Conservation (phyloP, 2,113 vertebrate species). For the Nycticebus coucang region DNA sequence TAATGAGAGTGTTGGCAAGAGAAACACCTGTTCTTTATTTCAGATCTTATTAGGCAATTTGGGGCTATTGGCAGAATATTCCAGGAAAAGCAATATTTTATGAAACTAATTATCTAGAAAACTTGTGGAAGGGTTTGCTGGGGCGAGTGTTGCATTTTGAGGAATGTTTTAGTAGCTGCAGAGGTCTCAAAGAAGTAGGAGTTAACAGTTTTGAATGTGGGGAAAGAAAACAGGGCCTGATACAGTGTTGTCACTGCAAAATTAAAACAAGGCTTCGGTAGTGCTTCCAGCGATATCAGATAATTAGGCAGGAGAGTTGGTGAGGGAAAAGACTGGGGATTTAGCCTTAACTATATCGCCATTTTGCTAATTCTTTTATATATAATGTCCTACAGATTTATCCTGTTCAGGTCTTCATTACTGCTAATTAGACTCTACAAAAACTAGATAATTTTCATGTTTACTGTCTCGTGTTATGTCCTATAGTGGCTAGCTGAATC, state of each 20-base stretch:
- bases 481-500: background rate
- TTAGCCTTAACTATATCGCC: constrained; percentile 16
- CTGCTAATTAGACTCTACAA: background rate
- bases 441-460: background rate
- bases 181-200: background rate
- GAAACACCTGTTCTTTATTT: constrained; percentile 50
- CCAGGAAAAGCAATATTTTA: constrained; percentile 38
- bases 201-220: background rate
- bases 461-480: background rate
- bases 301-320: constrained; percentile 38
- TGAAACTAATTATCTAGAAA: constrained; percentile 50
- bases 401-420: background rate
- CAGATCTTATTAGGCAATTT: constrained; percentile 14
- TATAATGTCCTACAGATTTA: background rate
- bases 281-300: background rate
- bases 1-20: constrained; percentile 46
- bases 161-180: constrained; percentile 26
- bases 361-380: constrained; percentile 38
- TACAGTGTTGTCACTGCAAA: constrained; percentile 4
- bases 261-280: constrained; percentile 31
- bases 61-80: constrained; percentile 43
- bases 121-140: constrained; percentile 10
- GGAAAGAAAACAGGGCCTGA: background rate
- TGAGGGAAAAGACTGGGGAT: constrained; percentile 10
- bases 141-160: background rate